Percentiles rank a stretch among this genome's conserved stretches.
Conservation (phyloP, 2,113 vertebrate species). For the Sialia sialis region DNA sequence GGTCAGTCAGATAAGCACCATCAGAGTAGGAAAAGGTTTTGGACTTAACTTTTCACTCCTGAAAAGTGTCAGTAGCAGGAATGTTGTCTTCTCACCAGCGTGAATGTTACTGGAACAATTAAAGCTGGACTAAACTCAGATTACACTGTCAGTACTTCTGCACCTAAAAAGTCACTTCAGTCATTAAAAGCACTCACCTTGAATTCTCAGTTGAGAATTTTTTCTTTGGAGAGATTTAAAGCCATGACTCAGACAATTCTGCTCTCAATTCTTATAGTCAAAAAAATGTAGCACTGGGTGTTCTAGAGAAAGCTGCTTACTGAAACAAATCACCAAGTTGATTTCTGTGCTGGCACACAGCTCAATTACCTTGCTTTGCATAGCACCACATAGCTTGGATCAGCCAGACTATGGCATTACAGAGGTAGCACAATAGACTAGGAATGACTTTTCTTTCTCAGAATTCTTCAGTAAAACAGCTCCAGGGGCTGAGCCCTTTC, state of each 20-base stretch:
- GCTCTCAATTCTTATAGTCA: neutral
- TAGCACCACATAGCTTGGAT: neutral
- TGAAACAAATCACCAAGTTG: neutral
- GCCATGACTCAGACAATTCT: neutral
- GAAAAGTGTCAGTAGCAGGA: neutral
- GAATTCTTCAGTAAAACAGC: neutral
- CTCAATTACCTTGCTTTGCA: rapidly evolving
- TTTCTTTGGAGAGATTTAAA: neutral
- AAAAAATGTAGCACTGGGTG: neutral
- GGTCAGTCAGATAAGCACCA: neutral
- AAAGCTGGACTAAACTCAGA: neutral
- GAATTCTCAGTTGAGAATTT: neutral
- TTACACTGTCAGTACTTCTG: neutral
- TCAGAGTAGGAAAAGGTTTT: neutral
- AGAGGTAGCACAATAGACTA: neutral
- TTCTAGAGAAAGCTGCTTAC: neutral
- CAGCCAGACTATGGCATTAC: neutral
- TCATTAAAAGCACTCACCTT: neutral
- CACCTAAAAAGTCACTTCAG: neutral
- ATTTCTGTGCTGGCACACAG: neutral
- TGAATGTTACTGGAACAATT: neutral
- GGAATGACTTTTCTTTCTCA: neutral
- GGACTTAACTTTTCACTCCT: neutral
- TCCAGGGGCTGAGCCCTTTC: neutral
- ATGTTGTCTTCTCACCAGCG: neutral